These are phyloP conservation scores for Andinoacara biseriatus DNA, from an alignment of 2,113 vertebrate species.

Conservation along the genomic window DNA sequence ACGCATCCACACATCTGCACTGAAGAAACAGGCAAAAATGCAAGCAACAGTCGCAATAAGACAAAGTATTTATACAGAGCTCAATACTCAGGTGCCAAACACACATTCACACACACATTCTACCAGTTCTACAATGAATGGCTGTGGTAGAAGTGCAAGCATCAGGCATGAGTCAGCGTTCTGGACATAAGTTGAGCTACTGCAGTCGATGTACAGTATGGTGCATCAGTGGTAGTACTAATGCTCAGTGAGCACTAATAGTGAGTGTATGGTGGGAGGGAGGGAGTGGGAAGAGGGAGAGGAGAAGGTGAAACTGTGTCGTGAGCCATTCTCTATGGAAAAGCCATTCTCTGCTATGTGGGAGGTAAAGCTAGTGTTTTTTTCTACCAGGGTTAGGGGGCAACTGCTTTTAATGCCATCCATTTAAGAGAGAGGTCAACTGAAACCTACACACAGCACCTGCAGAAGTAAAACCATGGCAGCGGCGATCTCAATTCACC, in stretches of 20 bases:
- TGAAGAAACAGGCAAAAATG: slow-evolving; percentile 27
- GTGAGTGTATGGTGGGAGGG: slow-evolving; percentile 51
- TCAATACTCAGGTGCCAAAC: slow-evolving; percentile 35
- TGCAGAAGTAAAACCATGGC: background rate
- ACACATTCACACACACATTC: slow-evolving; percentile 34
- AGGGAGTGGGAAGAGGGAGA: background rate
- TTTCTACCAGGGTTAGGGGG: slow-evolving; percentile 48
- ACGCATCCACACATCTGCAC: slow-evolving; percentile 39
- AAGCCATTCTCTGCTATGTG: slow-evolving; percentile 74
- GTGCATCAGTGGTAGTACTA: slow-evolving; percentile 36
- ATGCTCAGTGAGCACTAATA: slow-evolving; percentile 44
- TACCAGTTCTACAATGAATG: slow-evolving; percentile 62
- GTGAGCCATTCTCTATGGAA: slow-evolving; percentile 71
- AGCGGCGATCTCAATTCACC: slow-evolving; percentile 24
- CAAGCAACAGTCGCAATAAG: slow-evolving; percentile 18
- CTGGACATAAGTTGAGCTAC: slow-evolving; percentile 58
- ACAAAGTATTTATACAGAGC: background rate
- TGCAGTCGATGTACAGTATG: slow-evolving; percentile 57
- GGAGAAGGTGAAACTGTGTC: slow-evolving; percentile 52
- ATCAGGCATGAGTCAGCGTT: slow-evolving; percentile 78
- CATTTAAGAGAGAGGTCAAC: slow-evolving; percentile 59
- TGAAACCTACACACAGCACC: slow-evolving; percentile 19
- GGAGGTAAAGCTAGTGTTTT: slow-evolving; percentile 30
- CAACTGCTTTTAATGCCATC: slow-evolving; percentile 64
- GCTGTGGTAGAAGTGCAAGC: slow-evolving; percentile 76